phyloP scores from a whole-genome alignment of 2,113 vertebrate species.

The Ramphastos sulfuratus region DNA sequence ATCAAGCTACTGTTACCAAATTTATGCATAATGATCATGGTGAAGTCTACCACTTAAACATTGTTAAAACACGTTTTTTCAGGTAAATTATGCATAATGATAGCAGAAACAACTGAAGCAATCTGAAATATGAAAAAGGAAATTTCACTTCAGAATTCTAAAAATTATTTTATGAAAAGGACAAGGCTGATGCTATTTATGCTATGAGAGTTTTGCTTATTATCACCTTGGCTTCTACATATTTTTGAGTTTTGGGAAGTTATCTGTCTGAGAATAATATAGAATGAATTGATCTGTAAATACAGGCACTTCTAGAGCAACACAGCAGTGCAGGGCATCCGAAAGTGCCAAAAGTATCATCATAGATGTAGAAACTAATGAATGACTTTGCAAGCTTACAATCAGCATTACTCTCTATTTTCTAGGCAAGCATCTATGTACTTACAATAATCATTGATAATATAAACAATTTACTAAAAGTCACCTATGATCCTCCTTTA shows the following conservation, averaged over 20 bases:
- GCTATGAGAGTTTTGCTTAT: neutral
- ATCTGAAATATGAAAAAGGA: neutral
- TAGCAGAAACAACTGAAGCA: neutral
- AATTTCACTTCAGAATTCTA: neutral
- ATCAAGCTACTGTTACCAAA: neutral
- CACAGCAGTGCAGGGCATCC: neutral
- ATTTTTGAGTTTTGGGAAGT: neutral
- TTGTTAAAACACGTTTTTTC: neutral
- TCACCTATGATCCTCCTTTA: slow-evolving; percentile 92
- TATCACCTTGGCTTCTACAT: neutral
- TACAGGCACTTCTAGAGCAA: accelerated
- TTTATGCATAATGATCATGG: neutral
- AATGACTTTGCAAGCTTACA: neutral
- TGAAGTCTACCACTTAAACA: neutral
- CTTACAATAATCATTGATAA: neutral
- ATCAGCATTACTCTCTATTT: neutral
- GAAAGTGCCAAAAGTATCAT: neutral
- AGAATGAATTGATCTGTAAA: neutral
- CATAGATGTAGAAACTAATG: neutral
- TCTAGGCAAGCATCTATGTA: neutral
- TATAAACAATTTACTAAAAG: neutral
- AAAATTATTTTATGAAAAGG: neutral
- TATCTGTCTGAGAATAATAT: neutral
- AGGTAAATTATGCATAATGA: neutral
- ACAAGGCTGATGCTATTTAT: neutral